Base-by-base conservation (phyloP, 2,888 invertebrate species). In the Steromphala cineraria region DNA sequence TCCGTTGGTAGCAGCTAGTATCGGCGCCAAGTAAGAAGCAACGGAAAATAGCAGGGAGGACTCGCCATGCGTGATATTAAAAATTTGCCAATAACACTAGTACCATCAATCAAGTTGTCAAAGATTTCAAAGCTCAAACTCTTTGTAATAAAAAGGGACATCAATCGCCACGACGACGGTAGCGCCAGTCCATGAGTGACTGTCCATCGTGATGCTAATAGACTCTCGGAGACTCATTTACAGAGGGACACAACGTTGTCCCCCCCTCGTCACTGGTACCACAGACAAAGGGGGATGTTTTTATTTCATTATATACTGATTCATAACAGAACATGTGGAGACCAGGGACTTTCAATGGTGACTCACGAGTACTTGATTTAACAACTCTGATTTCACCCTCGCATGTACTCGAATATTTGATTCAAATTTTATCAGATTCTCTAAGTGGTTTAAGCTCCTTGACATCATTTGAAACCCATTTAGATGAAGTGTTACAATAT, bases 31-130 rank as follows among this genome's bases (percentile, higher is more conserved):
- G 46, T 46, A 46, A 46, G 46, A 46, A 46, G 7, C 46, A 46
- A 46, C 46, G 7, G 8, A 46, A 46, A 46, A 46, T 36, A 46
- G 46, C 46, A 46, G 1, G 28, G 28, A 62, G 21, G 75, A 75
- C 46, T 17, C 52, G 46, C 75, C 75, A 75, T 52, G 75, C 75
- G 75, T 75, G 75, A 75, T 75, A 75, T 75, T 75, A 75, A 75
- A 75, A 75, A 75, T 75, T 75, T 75, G 75, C 75, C 75, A 75
- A 75, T 75, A 75, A 75, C 19, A 75, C 53, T 52, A 40, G 19
- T n/a, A 24, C 75, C 19, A 75, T 75, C 75, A 40, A 75, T 75
- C 75, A 75, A 46, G 52, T 24, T 75, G 75, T 75, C 75, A 24
- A 24, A 8, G 46, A 24, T 52, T 24, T 75, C 46, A 75, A 75